Evolutionary conservation across 2,888 invertebrate genomes (phyloP).

Genomic region (Nycteola revayana): DNA sequence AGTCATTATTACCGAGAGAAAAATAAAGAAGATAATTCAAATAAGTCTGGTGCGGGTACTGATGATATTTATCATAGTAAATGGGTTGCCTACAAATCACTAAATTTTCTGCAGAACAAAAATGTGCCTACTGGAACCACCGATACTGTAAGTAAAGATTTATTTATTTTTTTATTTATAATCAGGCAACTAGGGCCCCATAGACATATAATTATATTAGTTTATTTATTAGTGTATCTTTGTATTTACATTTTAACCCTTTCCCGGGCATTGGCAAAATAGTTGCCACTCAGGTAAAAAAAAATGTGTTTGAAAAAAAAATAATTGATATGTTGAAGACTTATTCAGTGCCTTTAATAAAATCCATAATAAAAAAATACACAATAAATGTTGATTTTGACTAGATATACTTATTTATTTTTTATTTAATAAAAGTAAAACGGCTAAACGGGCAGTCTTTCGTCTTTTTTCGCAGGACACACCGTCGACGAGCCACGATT

Average conservation of each 20-base stretch:
- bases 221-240: conserved; percentile 6
- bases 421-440: conserved; percentile 8
- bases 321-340: conserved; percentile 5
- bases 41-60: background rate
- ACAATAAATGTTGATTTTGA: conserved; percentile 13
- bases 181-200: conserved; percentile 1
- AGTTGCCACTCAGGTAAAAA: conserved; percentile 6
- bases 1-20: conserved; percentile 10
- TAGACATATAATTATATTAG: conserved; percentile 4
- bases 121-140: conserved; percentile 11
- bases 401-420: conserved; percentile 12
- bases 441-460: conserved; percentile 6
- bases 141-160: conserved; percentile 11
- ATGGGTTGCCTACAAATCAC: conserved; percentile 10
- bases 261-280: conserved; percentile 9
- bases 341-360: conserved; percentile 8
- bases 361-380: conserved; percentile 11
- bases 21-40: conserved; percentile 4
- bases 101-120: conserved; percentile 10
- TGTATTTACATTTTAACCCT: conserved; percentile 9
- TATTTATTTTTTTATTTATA: conserved; percentile 3
- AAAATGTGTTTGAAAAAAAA: conserved; percentile 3
- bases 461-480: conserved; percentile 9
- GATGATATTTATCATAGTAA: conserved; percentile 8
- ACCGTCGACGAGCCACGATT: conserved; percentile 7